Evolutionary conservation across 2,888 invertebrate species (phyloP).

Genomic region (Scaptodrosophila latifasciaeformis): DNA sequence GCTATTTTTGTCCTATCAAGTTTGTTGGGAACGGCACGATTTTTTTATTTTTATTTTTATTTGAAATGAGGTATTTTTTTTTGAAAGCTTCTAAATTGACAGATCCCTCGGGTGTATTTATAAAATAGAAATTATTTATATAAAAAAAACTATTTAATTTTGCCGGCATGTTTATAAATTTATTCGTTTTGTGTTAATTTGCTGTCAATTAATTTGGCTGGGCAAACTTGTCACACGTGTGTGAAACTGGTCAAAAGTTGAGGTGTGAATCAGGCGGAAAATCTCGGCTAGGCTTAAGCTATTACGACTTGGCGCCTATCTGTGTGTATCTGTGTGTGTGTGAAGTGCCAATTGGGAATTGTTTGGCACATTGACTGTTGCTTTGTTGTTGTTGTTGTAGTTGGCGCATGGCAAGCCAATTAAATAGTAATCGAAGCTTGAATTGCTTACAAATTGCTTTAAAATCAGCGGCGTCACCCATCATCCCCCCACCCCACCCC

Average conservation of each 20-base stretch:
- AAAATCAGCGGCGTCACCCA: slow-evolving; percentile 4
- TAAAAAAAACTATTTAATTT: slow-evolving; percentile 17
- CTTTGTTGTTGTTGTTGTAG: too few species aligned
- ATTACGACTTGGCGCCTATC: background rate
- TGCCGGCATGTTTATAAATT: slow-evolving; percentile 38
- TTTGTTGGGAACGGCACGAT: too few species aligned
- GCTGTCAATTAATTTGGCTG: slow-evolving; percentile 53
- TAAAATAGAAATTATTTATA: too few species aligned
- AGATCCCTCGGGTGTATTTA: too few species aligned
- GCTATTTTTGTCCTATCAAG: too few species aligned
- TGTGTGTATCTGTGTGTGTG: background rate
- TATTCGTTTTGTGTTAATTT: slow-evolving; percentile 50
- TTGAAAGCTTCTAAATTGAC: slow-evolving; percentile 2
- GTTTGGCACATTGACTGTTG: too few species aligned
- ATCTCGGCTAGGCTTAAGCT: too few species aligned
- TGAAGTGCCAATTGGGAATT: too few species aligned
- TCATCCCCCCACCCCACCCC: slow-evolving; percentile 6
- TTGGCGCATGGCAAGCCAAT: slow-evolving; percentile 29
- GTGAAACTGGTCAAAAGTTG: background rate
- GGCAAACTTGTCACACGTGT: slow-evolving; percentile 58
- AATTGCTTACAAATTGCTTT: background rate
- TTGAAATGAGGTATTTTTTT: too few species aligned
- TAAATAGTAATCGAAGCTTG: slow-evolving; percentile 41
- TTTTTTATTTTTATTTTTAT: background rate
- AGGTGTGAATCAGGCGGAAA: too few species aligned